Conservation (phyloP, 1,140 invertebrate species). For the Idris sp. region DNA sequence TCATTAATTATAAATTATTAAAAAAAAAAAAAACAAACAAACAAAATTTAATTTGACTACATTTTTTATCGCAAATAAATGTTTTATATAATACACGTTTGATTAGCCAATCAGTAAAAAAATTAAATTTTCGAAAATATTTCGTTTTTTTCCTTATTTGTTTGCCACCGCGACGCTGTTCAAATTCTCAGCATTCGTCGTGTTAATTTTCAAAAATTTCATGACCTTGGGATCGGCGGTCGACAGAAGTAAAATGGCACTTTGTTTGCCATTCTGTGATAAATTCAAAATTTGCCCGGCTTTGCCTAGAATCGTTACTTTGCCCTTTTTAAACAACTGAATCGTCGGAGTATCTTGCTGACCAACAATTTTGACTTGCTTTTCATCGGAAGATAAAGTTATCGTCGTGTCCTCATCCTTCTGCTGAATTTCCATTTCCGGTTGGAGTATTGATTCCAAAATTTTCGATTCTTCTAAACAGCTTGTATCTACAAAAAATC, state of each 20-base stretch:
- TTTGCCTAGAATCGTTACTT: constrained; percentile 67
- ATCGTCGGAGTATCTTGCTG: constrained; percentile 52
- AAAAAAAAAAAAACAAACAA: too few species aligned
- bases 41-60: constrained; percentile 10
- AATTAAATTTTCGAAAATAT: constrained; percentile 15
- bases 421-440: neutral
- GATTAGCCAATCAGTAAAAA: constrained; percentile 2
- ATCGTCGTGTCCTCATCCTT: constrained; percentile 17
- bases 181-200: constrained; percentile 52
- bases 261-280: constrained; percentile 71
- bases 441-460: neutral
- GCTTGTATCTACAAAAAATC: neutral
- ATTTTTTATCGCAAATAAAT: constrained; percentile 2
- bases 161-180: constrained; percentile 59
- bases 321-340: constrained; percentile 64
- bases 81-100: constrained; percentile 13
- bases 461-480: neutral
- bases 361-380: constrained; percentile 53
- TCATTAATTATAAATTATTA: too few species aligned
- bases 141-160: constrained; percentile 49
- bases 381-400: constrained; percentile 24
- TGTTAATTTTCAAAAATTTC: constrained; percentile 69
- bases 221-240: constrained; percentile 55
- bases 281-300: constrained; percentile 69
- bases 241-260: constrained; percentile 68